Conservation (phyloP, 1,140 invertebrate species). For the Zaprionus nigranus region DNA sequence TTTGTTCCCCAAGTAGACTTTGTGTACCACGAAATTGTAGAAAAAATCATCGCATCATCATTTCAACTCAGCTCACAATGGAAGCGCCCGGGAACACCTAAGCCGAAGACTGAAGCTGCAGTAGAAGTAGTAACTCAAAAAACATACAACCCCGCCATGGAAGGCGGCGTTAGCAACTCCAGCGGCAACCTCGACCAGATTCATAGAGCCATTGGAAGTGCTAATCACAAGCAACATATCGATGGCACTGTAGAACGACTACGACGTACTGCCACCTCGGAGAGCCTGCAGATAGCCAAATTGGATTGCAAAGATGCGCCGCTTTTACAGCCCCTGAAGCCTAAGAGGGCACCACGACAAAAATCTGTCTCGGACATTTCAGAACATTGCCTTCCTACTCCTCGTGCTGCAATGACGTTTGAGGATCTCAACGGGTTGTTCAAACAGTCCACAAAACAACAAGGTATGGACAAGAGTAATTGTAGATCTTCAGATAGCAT, state of each 20-base stretch:
- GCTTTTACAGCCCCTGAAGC: constrained; percentile 30
- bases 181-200: neutral
- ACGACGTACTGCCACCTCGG: constrained; percentile 16
- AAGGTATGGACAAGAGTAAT: constrained; percentile 49
- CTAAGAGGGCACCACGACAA: constrained; percentile 14
- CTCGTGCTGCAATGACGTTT: constrained; percentile 57
- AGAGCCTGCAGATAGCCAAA: constrained; percentile 44
- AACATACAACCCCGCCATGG: constrained; percentile 26
- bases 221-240: constrained; percentile 30
- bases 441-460: constrained; percentile 25
- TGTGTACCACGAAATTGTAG: constrained; percentile 24
- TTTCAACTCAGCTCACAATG: constrained; percentile 25
- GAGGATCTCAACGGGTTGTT: constrained; percentile 66
- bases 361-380: constrained; percentile 19
- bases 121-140: constrained; percentile 38
- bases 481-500: neutral
- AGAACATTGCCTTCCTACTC: constrained; percentile 23
- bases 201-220: neutral
- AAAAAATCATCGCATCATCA: constrained; percentile 2
- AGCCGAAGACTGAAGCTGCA: neutral
- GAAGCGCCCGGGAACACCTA: constrained; percentile 21
- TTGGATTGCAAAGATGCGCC: constrained; percentile 56
- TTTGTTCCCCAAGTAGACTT: constrained; percentile 22
- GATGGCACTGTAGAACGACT: constrained; percentile 44
- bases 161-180: constrained; percentile 1